Evolutionary conservation across 1,140 invertebrate species (phyloP).

Genomic region (Drosophila sulfurigaster): DNA sequence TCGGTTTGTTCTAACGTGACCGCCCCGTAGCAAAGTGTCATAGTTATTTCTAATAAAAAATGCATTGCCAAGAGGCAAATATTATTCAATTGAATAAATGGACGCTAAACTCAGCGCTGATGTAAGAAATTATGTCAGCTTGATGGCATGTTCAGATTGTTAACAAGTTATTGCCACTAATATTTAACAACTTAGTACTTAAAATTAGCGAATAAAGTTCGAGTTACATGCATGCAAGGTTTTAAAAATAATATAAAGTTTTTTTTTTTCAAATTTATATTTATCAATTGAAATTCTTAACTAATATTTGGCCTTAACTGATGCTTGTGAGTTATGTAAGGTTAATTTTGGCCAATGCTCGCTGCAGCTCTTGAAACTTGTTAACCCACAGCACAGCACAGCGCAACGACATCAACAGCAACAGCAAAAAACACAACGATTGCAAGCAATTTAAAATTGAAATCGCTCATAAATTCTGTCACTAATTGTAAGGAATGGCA

Average conservation of each 20-base stretch:
- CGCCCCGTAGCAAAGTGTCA: conserved; percentile 65
- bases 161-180: conserved; percentile 12
- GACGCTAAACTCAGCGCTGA: conserved; percentile 60
- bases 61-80: conserved; percentile 29
- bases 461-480: conserved; percentile 81
- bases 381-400: conserved; percentile 52
- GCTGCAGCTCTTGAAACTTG: conserved; percentile 51
- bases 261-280: neutral
- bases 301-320: conserved; percentile 11
- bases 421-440: conserved; percentile 23
- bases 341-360: conserved; percentile 48
- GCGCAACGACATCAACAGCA: neutral
- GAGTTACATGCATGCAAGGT: neutral
- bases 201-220: conserved; percentile 6
- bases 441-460: conserved; percentile 72
- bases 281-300: conserved; percentile 1
- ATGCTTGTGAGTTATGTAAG: conserved; percentile 34
- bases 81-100: conserved; percentile 62
- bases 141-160: conserved; percentile 45
- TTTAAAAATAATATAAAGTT: neutral
- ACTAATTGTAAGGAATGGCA: conserved; percentile 81
- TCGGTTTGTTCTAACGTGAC: conserved; percentile 64
- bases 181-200: conserved; percentile 19
- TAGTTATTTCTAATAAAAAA: conserved; percentile 31
- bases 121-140: conserved; percentile 71